phyloP scores from a whole-genome alignment of 1,140 invertebrate species.

The Temnothorax curvispinosus region DNA sequence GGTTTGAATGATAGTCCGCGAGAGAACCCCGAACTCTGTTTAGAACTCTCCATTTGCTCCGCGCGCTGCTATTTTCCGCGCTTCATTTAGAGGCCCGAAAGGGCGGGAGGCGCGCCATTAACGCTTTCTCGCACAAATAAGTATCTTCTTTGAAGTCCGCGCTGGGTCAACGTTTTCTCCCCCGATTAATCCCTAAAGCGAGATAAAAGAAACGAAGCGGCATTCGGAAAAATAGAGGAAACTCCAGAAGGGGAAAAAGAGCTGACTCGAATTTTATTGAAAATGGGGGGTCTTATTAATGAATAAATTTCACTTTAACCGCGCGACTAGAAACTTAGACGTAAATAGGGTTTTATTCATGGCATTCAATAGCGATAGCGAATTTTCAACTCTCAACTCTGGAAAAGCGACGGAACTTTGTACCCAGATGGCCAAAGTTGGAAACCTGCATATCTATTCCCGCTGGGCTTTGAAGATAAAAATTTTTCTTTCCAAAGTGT shows the following conservation, averaged over 20 bases:
- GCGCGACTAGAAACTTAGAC: background rate
- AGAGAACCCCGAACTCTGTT: constrained; percentile 26
- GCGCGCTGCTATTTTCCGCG: background rate
- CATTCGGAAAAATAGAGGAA: background rate
- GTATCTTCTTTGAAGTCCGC: background rate
- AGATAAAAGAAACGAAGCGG: background rate
- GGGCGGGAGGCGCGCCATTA: background rate
- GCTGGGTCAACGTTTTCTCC: background rate
- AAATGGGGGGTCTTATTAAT: background rate
- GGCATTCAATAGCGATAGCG: constrained; percentile 45
- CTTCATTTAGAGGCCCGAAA: background rate
- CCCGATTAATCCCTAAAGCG: background rate
- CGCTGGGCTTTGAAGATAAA: constrained; percentile 45
- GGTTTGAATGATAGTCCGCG: constrained; percentile 45
- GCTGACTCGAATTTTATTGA: constrained; percentile 7
- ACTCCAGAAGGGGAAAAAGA: background rate
- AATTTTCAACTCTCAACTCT: constrained; percentile 37
- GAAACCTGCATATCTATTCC: constrained; percentile 43
- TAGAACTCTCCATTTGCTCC: constrained; percentile 10
- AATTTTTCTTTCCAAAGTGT: constrained; percentile 52
- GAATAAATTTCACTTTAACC: constrained; percentile 29
- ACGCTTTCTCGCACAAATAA: background rate
- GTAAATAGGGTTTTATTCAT: constrained; percentile 43
- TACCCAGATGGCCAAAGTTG: constrained; percentile 47
- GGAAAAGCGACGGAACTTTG: constrained; percentile 49